Evolutionary conservation across 1,140 invertebrate species (phyloP).

Genomic region (Centruroides vittatus): DNA sequence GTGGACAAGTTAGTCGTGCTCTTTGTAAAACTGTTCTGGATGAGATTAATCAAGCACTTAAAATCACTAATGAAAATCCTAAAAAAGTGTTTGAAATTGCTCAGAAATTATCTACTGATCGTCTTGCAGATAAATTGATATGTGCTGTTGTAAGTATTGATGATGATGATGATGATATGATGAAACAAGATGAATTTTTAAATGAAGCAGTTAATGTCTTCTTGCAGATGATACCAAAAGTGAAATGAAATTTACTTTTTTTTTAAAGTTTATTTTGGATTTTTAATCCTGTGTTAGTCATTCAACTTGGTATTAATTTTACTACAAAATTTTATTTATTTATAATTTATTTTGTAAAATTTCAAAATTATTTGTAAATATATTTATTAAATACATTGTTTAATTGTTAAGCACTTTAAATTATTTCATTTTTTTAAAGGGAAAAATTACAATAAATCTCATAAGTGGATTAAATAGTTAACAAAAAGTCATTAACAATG

Average conservation of each 20-base stretch:
- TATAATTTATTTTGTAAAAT: no score
- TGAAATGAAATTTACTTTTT: neutral
- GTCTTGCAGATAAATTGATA: neutral
- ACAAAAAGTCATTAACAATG: no score
- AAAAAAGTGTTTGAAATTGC: neutral
- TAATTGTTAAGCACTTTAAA: no score
- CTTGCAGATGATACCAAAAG: slow-evolving; percentile 8
- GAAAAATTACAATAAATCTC: no score
- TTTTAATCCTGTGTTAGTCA: no score
- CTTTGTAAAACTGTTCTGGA: slow-evolving; percentile 8
- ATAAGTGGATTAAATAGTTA: no score
- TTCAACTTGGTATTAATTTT: no score
- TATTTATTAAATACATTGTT: no score
- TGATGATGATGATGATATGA: neutral
- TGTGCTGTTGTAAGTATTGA: neutral
- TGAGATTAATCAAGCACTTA: slow-evolving; percentile 7
- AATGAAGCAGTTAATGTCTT: slow-evolving; percentile 10
- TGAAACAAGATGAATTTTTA: slow-evolving; percentile 7
- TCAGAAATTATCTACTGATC: slow-evolving; percentile 3
- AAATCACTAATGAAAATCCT: neutral
- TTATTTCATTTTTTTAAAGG: no score
- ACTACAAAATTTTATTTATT: no score
- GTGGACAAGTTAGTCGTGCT: slow-evolving; percentile 4
- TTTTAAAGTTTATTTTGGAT: no score
- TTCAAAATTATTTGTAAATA: no score